phyloP scores from a whole-genome alignment of 2,797 vertebrate genomes.

The Lagocephalus sceleratus region DNA sequence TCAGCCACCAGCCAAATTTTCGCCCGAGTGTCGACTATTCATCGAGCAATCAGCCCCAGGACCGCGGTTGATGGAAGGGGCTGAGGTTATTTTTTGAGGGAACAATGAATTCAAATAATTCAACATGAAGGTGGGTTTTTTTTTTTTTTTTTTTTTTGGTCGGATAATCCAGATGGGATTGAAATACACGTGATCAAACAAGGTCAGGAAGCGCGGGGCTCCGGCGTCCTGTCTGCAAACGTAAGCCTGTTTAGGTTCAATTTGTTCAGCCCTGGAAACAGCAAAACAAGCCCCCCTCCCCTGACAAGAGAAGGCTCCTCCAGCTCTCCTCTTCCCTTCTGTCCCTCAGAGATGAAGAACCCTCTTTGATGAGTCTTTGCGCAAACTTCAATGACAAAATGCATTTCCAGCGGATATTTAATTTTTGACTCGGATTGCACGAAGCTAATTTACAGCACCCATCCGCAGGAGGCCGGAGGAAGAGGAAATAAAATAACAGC shows the following conservation, averaged over 20 bases:
- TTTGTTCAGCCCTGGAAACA: conserved; percentile 15
- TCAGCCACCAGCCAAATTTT: conserved; percentile 60
- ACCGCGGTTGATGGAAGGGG: conserved; percentile 42
- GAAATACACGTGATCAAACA: conserved; percentile 6
- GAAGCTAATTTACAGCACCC: conserved; percentile 45
- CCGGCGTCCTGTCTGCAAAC: conserved; percentile 13
- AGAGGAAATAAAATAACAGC: conserved; percentile 29
- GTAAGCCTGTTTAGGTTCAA: conserved; percentile 4
- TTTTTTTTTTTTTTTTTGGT: conserved; percentile 8
- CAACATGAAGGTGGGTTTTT: conserved; percentile 12
- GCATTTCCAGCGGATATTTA: conserved; percentile 31
- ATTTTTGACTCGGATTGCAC: conserved; percentile 31
- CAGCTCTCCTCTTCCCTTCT: conserved; percentile 1
- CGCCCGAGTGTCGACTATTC: conserved; percentile 62
- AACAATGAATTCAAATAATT: conserved; percentile 44
- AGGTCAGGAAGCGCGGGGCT: conserved; percentile 13
- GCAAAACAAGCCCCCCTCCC: conserved; percentile 3
- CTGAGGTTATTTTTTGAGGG: conserved; percentile 47
- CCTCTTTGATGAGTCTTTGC: conserved; percentile 24
- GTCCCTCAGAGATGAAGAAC: conserved; percentile 10
- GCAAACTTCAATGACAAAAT: conserved; percentile 21
- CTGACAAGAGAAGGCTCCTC: conserved; percentile 7
- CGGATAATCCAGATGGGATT: conserved; percentile 14
- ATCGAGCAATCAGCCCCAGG: conserved; percentile 48
- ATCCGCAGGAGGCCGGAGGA: conserved; percentile 20